These are phyloP conservation scores for Pecten maximus DNA, from an alignment of 2,888 invertebrate genomes.

Conservation along the genomic window DNA sequence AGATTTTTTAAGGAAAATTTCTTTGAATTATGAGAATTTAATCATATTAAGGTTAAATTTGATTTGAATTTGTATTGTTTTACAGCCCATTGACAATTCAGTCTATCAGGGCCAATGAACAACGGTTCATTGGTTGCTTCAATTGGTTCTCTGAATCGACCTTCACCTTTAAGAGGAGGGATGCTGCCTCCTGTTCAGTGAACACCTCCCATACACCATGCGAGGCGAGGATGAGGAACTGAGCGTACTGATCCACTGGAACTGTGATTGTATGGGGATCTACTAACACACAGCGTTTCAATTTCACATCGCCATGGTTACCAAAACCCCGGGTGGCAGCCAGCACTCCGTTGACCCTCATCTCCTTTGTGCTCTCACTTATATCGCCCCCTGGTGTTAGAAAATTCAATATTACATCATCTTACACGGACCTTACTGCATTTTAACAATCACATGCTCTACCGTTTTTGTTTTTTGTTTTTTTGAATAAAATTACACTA, in stretches of 20 bases:
- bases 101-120: too few relatives aligned
- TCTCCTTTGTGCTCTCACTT: constrained; percentile 75
- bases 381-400: constrained; percentile 74
- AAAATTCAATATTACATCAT: neutral
- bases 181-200: constrained; percentile 77
- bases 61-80: too few relatives aligned
- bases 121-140: too few relatives aligned
- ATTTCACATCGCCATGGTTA: constrained; percentile 80
- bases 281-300: constrained; percentile 77
- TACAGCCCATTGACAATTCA: too few relatives aligned
- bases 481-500: too few relatives aligned
- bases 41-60: too few relatives aligned
- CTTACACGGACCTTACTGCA: neutral
- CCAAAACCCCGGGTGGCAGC: constrained; percentile 80
- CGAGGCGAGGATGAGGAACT: constrained; percentile 79
- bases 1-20: too few relatives aligned
- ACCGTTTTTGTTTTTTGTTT: too few relatives aligned
- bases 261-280: constrained; percentile 76
- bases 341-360: constrained; percentile 79
- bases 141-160: too few relatives aligned
- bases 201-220: constrained; percentile 81
- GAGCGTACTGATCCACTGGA: constrained; percentile 79
- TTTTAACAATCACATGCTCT: too few relatives aligned
- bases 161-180: constrained; percentile 75
- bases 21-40: too few relatives aligned